Percentiles rank a stretch among this genome's conserved stretches.
phyloP scores from a whole-genome alignment of 2,888 invertebrate species.

The Poecilus cupreus region DNA sequence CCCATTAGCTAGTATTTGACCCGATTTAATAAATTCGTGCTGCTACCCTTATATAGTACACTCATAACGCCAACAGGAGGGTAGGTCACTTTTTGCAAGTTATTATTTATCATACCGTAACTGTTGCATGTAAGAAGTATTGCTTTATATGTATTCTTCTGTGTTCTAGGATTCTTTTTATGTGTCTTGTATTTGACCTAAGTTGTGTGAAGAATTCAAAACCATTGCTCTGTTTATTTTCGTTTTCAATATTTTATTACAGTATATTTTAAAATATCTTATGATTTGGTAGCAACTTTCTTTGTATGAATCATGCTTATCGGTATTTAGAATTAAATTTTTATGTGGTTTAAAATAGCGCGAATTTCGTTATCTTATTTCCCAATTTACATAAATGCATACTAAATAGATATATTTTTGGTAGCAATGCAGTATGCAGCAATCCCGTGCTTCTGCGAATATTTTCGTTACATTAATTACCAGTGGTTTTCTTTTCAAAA shows the following conservation, averaged over 20 bases:
- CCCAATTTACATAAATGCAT: not conserved
- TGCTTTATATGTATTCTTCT: not conserved
- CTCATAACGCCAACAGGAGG: constrained; percentile 37
- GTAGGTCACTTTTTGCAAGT: constrained; percentile 37
- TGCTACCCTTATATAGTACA: constrained; percentile 49
- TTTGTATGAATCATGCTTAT: not conserved
- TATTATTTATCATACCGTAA: not conserved
- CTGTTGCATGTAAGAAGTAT: constrained; percentile 38
- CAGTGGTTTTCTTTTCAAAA: not conserved
- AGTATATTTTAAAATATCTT: no score
- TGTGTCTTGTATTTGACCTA: constrained; percentile 32
- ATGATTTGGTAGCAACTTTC: not conserved
- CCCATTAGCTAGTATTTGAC: constrained; percentile 54
- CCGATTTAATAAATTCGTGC: constrained; percentile 53
- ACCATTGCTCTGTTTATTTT: not conserved
- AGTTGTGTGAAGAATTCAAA: not conserved
- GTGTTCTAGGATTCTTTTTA: not conserved
- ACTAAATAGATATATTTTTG: not conserved
- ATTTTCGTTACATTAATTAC: no score
- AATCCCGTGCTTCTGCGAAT: no score
- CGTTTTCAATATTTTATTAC: not conserved
- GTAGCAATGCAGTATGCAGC: no score
- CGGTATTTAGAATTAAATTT: not conserved
- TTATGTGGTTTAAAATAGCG: not conserved
- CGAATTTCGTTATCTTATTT: not conserved